phyloP scores from a whole-genome alignment of 1,140 invertebrate species.

The Geopemphigus sp. region DNA sequence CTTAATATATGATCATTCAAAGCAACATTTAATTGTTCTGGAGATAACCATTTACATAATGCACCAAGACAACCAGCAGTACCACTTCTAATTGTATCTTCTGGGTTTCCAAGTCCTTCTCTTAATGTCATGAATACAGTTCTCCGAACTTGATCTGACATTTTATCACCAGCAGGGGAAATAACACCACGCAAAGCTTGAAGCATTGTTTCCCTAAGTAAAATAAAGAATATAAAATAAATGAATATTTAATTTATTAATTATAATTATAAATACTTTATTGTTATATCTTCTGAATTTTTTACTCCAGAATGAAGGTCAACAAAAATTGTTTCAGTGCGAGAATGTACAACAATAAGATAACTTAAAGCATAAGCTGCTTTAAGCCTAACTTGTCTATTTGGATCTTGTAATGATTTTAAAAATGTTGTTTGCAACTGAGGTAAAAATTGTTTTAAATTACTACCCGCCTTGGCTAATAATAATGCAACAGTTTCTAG shows the following conservation, averaged over 20 bases:
- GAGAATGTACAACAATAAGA: conserved; percentile 85
- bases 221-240: background rate
- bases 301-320: conserved; percentile 87
- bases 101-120: conserved; percentile 67
- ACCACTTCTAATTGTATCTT: conserved; percentile 76
- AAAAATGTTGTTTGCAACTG: conserved; percentile 98
- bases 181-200: conserved; percentile 84
- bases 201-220: conserved; percentile 79
- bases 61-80: conserved; percentile 87
- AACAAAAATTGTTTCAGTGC: conserved; percentile 82
- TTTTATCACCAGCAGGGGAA: conserved; percentile 80
- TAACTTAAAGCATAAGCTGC: conserved; percentile 84
- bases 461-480: conserved; percentile 69
- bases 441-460: conserved; percentile 92
- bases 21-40: conserved; percentile 72
- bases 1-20: conserved; percentile 74
- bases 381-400: conserved; percentile 82
- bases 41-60: conserved; percentile 72
- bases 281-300: conserved; percentile 74
- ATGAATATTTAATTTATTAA: background rate
- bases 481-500: conserved; percentile 89
- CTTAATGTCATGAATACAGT: conserved; percentile 72
- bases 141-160: conserved; percentile 77
- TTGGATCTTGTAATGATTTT: conserved; percentile 86
- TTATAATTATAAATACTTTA: conserved; percentile 61